Evolutionary conservation across 2,888 invertebrate genomes (phyloP).

Genomic region (Mythimna pallens): DNA sequence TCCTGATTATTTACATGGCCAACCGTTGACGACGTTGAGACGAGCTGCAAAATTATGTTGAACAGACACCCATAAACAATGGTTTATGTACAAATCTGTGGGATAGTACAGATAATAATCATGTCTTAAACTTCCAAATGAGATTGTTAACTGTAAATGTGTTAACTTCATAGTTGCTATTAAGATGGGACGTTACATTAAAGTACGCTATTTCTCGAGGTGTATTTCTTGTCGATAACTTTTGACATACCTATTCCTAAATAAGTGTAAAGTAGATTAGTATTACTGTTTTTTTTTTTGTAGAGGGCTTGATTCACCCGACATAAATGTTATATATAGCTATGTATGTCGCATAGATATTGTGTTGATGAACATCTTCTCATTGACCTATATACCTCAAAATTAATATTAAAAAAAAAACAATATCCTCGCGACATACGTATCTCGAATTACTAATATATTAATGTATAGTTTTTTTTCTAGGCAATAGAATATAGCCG

Average conservation of each 20-base stretch:
- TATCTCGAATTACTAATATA: slow-evolving; percentile 80
- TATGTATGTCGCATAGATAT: slow-evolving; percentile 68
- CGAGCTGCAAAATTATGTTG: neutral
- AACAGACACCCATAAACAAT: neutral
- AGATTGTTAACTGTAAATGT: slow-evolving; percentile 8
- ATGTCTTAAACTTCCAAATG: slow-evolving; percentile 1
- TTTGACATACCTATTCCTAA: slow-evolving; percentile 84
- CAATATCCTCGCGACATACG: slow-evolving; percentile 60
- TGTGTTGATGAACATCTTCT: slow-evolving; percentile 33
- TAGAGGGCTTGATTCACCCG: slow-evolving; percentile 66
- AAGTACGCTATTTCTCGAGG: slow-evolving; percentile 64
- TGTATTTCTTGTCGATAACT: slow-evolving; percentile 77
- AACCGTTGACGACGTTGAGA: neutral
- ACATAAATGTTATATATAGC: slow-evolving; percentile 69
- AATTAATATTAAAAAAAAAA: slow-evolving; percentile 12
- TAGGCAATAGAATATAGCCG: slow-evolving; percentile 66
- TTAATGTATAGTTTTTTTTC: slow-evolving; percentile 71
- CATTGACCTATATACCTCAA: slow-evolving; percentile 35
- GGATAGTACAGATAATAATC: neutral
- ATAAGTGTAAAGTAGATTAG: slow-evolving; percentile 85
- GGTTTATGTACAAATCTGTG: neutral
- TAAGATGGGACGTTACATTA: slow-evolving; percentile 45
- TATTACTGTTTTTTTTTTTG: slow-evolving; percentile 68
- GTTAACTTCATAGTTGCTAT: slow-evolving; percentile 29
- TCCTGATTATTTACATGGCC: neutral